A percentile compares a stretch with the other conserved stretches of the same genome.
These are phyloP conservation scores for Zoanthus solanderi DNA, from an alignment of 92 coral and sea anemone species.

Conservation along the genomic window DNA sequence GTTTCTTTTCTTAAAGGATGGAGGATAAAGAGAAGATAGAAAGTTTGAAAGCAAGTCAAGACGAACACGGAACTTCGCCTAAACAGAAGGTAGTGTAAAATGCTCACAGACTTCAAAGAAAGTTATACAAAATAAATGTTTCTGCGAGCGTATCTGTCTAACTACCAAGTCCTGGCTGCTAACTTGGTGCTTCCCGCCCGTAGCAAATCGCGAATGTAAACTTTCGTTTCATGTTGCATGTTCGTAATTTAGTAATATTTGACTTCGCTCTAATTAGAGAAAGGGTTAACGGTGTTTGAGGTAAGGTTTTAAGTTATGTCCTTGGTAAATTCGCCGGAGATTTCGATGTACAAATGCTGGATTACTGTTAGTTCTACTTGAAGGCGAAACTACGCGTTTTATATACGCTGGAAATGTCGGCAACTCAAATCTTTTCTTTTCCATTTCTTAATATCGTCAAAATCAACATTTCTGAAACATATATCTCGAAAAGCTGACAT, in stretches of 20 bases:
- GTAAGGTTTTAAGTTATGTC: background rate
- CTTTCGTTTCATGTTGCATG: background rate
- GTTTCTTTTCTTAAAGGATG: conserved; percentile 37
- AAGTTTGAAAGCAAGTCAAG: conserved; percentile 28
- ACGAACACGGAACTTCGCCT: conserved; percentile 19
- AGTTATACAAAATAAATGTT: conserved; percentile 12
- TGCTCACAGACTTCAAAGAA: conserved; percentile 8
- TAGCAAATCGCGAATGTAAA: background rate
- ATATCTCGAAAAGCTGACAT: background rate
- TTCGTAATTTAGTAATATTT: background rate
- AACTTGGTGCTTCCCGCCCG: conserved; percentile 44
- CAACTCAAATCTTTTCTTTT: conserved; percentile 11
- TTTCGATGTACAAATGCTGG: background rate
- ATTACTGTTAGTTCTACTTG: background rate
- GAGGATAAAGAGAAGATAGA: background rate
- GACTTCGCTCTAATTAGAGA: background rate
- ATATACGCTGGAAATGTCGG: background rate
- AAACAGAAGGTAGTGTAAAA: conserved; percentile 44
- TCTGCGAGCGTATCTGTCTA: background rate
- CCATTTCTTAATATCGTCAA: background rate
- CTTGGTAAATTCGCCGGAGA: background rate
- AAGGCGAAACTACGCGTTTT: background rate
- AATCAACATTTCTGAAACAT: background rate
- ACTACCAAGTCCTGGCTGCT: background rate
- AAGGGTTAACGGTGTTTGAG: background rate